These are phyloP conservation scores for Ailuropoda melanoleuca DNA, from an alignment of 2,113 vertebrate genomes.

Conservation along the genomic window DNA sequence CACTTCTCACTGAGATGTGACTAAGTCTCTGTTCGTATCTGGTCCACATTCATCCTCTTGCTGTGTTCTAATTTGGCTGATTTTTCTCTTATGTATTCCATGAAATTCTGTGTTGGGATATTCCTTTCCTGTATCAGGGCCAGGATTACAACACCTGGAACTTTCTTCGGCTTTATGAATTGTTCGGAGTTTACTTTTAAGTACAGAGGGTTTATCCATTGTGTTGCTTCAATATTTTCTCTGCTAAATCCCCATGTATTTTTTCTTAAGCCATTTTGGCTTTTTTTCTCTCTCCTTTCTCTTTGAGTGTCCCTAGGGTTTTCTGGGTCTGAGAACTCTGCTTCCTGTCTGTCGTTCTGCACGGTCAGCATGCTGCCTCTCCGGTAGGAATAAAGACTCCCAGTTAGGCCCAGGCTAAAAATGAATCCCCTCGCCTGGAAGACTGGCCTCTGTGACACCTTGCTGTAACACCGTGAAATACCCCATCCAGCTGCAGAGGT, in stretches of 20 bases:
- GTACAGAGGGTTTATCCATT: neutral
- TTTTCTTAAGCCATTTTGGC: neutral
- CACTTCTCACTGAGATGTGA: neutral
- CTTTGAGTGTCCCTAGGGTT: neutral
- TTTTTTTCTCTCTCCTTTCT: neutral
- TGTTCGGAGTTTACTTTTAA: neutral
- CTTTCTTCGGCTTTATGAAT: neutral
- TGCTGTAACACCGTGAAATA: neutral
- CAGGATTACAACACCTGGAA: neutral
- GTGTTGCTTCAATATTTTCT: neutral
- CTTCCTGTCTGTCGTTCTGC: neutral
- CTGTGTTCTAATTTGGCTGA: neutral
- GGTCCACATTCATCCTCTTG: neutral
- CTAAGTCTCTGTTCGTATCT: neutral
- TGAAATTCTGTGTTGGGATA: neutral
- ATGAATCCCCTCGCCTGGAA: neutral
- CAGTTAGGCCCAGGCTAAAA: neutral
- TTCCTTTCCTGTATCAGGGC: neutral
- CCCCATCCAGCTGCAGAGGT: neutral
- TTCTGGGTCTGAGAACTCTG: neutral
- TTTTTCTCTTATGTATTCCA: neutral
- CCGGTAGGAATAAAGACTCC: neutral
- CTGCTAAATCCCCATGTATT: neutral
- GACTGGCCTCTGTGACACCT: neutral
- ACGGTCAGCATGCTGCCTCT: neutral